Conservation (phyloP, 1,140 invertebrate species). For the Tigriopus japonicus region DNA sequence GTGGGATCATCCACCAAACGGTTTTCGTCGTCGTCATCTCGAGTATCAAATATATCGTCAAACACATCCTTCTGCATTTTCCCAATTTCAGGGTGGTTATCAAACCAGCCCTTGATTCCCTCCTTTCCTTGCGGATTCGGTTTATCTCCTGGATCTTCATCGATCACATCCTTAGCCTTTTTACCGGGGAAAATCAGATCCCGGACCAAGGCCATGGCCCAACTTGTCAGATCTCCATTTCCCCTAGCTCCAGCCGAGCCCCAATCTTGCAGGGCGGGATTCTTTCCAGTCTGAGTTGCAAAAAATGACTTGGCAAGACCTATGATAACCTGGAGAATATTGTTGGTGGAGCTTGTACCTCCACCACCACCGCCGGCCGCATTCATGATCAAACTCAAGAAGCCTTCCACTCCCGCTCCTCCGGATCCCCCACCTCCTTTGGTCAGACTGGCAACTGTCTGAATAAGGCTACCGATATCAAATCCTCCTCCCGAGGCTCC, state of each 20-base stretch:
- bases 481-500: slow-evolving; percentile 1
- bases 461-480: neutral
- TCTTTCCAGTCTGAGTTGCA: neutral
- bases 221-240: neutral
- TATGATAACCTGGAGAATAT: slow-evolving; percentile 1
- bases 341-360: neutral
- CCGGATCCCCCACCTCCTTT: neutral
- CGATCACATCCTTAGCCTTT: slow-evolving; percentile 7
- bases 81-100: slow-evolving; percentile 11
- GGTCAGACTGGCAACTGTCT: neutral
- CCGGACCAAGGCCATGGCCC: neutral
- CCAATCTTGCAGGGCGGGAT: slow-evolving; percentile 7
- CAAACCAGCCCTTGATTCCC: slow-evolving; percentile 14
- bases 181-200: slow-evolving; percentile 12
- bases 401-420: neutral
- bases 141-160: neutral
- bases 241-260: neutral
- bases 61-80: slow-evolving; percentile 15
- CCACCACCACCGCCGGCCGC: neutral
- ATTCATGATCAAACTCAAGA: neutral
- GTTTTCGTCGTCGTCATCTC: slow-evolving; percentile 11
- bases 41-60: slow-evolving; percentile 13
- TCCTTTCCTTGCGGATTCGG: neutral
- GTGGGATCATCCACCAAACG: neutral
- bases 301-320: slow-evolving; percentile 14